These are phyloP conservation scores for Centropyge bicolor DNA, from an alignment of 2,797 vertebrate species.

Conservation along the genomic window DNA sequence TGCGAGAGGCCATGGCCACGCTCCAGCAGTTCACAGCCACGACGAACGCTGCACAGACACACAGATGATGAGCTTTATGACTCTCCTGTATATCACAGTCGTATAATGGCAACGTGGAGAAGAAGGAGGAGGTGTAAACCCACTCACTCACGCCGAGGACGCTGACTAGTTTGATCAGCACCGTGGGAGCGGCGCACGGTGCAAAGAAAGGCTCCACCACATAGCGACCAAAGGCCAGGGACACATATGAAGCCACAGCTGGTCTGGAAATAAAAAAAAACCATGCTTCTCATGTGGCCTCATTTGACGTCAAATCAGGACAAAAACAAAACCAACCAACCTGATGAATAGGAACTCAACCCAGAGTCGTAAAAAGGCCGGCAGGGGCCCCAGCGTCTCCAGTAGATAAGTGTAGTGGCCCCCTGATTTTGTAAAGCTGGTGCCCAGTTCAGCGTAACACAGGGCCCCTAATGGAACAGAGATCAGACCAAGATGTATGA, in stretches of 20 bases:
- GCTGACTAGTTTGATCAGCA: conserved; percentile 85
- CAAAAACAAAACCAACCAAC: conserved; percentile 56
- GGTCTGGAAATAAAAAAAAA: conserved; percentile 81
- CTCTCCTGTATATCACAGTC: neutral
- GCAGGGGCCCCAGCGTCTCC: conserved; percentile 88
- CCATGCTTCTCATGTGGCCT: too few relatives aligned
- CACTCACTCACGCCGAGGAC: conserved; percentile 90
- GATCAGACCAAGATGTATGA: neutral
- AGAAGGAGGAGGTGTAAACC: neutral
- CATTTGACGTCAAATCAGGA: neutral
- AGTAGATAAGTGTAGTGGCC: conserved; percentile 87
- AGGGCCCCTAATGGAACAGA: conserved; percentile 65
- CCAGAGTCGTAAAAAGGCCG: conserved; percentile 91
- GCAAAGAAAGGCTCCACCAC: conserved; percentile 89
- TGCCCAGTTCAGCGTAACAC: conserved; percentile 82
- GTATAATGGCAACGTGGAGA: neutral
- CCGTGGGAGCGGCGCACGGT: conserved; percentile 85
- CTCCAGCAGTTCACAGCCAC: conserved; percentile 89
- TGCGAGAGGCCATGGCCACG: conserved; percentile 83
- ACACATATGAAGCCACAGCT: conserved; percentile 86
- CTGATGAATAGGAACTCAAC: conserved; percentile 89
- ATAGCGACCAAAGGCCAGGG: conserved; percentile 91
- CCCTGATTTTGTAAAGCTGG: conserved; percentile 82
- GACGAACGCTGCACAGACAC: conserved; percentile 76
- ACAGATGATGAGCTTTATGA: neutral